These are phyloP conservation scores for Ptyas mucosa DNA, from an alignment of 2,113 vertebrate species.

Conservation along the genomic window DNA sequence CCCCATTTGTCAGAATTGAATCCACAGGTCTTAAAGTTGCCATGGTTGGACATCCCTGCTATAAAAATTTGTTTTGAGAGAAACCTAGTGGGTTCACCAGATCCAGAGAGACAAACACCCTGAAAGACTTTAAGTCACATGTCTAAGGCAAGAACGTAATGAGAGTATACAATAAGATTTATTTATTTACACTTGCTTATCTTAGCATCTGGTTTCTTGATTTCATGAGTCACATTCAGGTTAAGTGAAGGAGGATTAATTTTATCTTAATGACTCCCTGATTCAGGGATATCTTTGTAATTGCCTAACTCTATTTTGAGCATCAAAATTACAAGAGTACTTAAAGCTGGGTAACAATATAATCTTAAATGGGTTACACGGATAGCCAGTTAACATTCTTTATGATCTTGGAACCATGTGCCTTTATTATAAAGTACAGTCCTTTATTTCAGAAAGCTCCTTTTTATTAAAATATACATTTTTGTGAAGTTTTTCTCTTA, in stretches of 20 bases:
- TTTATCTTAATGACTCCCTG: background rate
- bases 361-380: background rate
- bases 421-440: background rate
- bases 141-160: background rate
- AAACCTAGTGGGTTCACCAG: background rate
- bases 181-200: background rate
- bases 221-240: background rate
- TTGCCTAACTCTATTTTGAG: background rate
- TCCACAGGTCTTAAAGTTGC: background rate
- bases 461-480: background rate
- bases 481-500: background rate
- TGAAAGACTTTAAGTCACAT: background rate
- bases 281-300: background rate
- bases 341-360: background rate
- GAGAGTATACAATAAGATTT: background rate
- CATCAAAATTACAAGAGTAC: background rate
- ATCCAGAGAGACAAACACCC: background rate
- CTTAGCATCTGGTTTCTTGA: background rate
- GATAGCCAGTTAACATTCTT: background rate
- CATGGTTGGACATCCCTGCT: background rate
- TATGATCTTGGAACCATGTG: background rate
- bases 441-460: background rate
- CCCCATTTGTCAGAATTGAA: background rate
- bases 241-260: background rate
- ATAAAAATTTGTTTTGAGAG: background rate